Base-by-base conservation (phyloP, 2,797 vertebrate genomes). In the Delichon dasypus region DNA sequence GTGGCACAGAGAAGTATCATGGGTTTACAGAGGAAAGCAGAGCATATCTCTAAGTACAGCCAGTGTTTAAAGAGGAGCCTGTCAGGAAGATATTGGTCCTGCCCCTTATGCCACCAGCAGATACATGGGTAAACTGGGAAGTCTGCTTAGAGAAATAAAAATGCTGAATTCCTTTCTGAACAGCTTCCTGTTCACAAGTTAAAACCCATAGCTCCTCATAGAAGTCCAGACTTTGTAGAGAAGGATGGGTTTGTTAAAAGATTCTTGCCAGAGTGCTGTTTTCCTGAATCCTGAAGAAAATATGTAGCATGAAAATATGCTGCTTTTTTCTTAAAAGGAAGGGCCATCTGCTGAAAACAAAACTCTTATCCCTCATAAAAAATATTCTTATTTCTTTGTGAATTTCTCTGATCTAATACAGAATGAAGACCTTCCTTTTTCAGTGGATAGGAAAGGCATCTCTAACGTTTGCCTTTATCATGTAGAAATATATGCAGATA, bases 311-410 rank as follows among this genome's bases (percentile, higher is more conserved):
- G 91, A 91, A 93, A 90, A 89, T 45, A 88, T 7, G 23, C 57
- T 72, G 30, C 34, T 70, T 51, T 78, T 89, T 80, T 79, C 85
- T 68, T 32, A 86, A 80, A 91, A 88, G 38, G 54, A 91, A 76
- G 9, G 51, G 50, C 80, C 88, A 90, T 78, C 73, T 96, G 80
- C 77, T 84, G 54, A 78, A 81, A 88, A 88, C 34, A 30, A 75
- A 75, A 70, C 11, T 53, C 48, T 23, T 27, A 36, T 34, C 25
- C 44, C 60, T 48, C 1, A 0, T 16, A 29, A 87, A 93, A 89
- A 64, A 51, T 32, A 58, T 13, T 55, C 26, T 38, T 45, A 29
- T 42, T 78, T 84, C 30, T 53, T 50, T 50, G 23, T 47, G 29
- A 77, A 48, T 64, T 53, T 67, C 45, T 83, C 58, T 60, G 25